Percentiles rank a stretch among this genome's conserved stretches.
phyloP scores from a whole-genome alignment of 2,888 invertebrate species.

The Chrysolina haemoptera region DNA sequence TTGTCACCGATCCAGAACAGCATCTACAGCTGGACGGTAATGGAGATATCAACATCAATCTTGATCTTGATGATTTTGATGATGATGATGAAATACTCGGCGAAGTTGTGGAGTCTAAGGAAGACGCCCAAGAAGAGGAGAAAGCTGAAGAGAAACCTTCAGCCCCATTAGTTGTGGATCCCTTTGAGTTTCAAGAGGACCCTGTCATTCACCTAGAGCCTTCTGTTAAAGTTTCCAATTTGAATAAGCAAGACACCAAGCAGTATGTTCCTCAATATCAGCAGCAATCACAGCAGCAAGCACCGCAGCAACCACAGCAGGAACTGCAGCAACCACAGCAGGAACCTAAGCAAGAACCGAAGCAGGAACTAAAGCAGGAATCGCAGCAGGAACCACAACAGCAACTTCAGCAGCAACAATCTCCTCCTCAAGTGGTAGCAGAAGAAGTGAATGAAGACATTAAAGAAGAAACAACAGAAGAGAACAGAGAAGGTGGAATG shows the following conservation, averaged over 20 bases:
- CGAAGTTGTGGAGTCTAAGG: conserved; percentile 56
- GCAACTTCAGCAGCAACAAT: neutral
- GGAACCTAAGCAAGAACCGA: conserved; percentile 11
- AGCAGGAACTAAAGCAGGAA: conserved; percentile 14
- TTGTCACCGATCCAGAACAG: conserved; percentile 67
- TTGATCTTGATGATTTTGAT: conserved; percentile 66
- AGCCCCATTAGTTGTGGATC: conserved; percentile 60
- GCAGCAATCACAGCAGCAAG: conserved; percentile 42
- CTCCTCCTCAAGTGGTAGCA: neutral
- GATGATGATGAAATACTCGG: conserved; percentile 59
- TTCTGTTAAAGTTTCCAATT: conserved; percentile 43
- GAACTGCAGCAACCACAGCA: conserved; percentile 7
- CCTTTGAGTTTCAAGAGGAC: conserved; percentile 69
- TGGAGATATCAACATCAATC: conserved; percentile 67
- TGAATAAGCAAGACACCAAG: conserved; percentile 45
- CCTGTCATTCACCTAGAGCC: conserved; percentile 61
- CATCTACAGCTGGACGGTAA: conserved; percentile 66
- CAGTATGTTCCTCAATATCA: conserved; percentile 53
- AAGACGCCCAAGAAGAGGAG: conserved; percentile 51
- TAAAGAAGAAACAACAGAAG: neutral
- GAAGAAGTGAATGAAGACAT: neutral
- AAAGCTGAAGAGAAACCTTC: conserved; percentile 2
- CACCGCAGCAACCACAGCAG: neutral
- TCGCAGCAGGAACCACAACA: conserved; percentile 2
- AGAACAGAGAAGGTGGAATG: conserved; percentile 4